Evolutionary conservation across 1,140 invertebrate species (phyloP), one percentile per base, ranked within the genome.

Genomic region (Zaprionus davidi): DNA sequence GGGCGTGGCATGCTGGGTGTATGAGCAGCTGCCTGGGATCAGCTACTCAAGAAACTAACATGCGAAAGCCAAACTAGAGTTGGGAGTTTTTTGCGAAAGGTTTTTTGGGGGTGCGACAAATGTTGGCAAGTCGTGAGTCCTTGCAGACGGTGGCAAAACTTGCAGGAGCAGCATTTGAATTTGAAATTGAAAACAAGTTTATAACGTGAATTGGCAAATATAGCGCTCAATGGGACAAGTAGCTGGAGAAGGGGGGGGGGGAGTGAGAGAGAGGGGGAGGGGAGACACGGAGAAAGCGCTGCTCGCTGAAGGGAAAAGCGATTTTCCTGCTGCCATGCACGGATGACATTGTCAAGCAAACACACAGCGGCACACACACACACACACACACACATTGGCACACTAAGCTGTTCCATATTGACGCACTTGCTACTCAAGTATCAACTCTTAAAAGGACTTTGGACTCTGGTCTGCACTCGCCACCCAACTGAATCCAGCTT

Each of bases 151-250:
- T 53, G 26, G 70, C 75, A 77, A 77, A 77, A 68, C 64, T 77
- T 68, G 58, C 69, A 41, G 55, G 49, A 49, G 70, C 70, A 72
- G 73, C 73, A 82, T 79, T 82, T 82, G 79, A 82, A 82, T 82
- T 82, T 80, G 74, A 79, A 82, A 82, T 82, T 82, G 79, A 82
- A 82, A 80, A 82, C 79, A 82, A 82, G 78, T 82, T 82, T 82
- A 82, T 77, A 82, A 82, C 79, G 74, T 79, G 79, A 82, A 82
- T 82, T 68, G 78, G 74, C 78, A 82, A 82, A 82, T 80, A 82
- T 74, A 73, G 77, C 49, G 66, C 65, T 46, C 64, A 72, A 26
- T 38, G 65, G 28, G 46, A 49, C 7, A 51, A 51, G 46, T 6
- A 51, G 46, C 46, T 17, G 6, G n/a, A n/a, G 6, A 13, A 3